These are phyloP conservation scores for rat (Rattus norvegicus) DNA, from an alignment of 2,113 vertebrate species.

Conservation along the genomic window DNA sequence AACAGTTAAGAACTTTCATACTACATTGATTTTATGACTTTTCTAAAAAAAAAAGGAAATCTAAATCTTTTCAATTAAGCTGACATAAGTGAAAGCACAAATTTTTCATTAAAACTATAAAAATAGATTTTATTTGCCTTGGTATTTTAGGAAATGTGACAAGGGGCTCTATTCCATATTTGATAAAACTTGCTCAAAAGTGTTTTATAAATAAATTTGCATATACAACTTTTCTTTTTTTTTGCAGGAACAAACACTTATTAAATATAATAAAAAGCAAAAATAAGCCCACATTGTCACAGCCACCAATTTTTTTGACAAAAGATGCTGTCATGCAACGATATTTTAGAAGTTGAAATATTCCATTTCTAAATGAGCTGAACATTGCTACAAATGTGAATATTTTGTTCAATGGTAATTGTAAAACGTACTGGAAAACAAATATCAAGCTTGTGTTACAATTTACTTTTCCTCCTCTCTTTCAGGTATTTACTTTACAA, in stretches of 20 bases:
- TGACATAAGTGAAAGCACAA: conserved; percentile 61
- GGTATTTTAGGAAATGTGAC: conserved; percentile 53
- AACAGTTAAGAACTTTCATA: conserved; percentile 72
- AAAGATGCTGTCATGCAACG: neutral
- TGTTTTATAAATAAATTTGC: conserved; percentile 20
- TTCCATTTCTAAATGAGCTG: neutral
- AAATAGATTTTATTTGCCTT: conserved; percentile 53
- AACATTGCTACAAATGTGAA: neutral
- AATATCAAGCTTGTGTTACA: neutral
- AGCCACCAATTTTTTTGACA: neutral
- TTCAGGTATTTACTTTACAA: neutral
- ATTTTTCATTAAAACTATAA: conserved; percentile 63
- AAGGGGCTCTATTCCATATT: conserved; percentile 33
- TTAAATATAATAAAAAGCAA: neutral
- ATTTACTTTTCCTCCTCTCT: neutral
- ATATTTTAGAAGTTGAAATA: neutral
- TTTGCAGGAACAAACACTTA: too few relatives aligned
- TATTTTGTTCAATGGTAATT: neutral
- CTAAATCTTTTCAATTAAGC: conserved; percentile 69
- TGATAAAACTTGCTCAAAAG: conserved; percentile 26
- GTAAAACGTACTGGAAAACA: neutral
- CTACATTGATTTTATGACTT: conserved; percentile 68
- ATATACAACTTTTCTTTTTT: neutral
- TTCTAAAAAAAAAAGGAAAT: conserved; percentile 51
- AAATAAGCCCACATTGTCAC: neutral